Evolutionary conservation across 2,113 vertebrate species (phyloP).

Genomic region (Vidua chalybeata): DNA sequence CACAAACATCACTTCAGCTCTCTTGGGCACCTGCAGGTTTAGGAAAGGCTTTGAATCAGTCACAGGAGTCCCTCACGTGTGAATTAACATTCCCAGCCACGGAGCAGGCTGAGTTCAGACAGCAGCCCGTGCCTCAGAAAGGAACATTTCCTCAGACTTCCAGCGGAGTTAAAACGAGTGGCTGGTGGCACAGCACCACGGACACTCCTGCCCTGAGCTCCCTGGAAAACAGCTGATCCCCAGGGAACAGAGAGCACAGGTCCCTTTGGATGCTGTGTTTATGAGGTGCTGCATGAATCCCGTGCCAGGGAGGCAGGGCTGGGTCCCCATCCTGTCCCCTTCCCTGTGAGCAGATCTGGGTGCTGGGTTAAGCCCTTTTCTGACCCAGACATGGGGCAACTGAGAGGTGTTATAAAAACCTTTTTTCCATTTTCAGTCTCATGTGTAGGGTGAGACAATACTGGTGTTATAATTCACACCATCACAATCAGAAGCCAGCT

Average conservation of each 20-base stretch:
- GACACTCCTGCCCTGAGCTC: neutral
- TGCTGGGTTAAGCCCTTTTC: neutral
- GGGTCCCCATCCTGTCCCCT: accelerated
- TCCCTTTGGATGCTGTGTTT: accelerated
- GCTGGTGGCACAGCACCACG: neutral
- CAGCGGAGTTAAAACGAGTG: neutral
- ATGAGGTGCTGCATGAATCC: neutral
- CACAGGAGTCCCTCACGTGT: neutral
- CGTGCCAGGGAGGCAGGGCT: accelerated
- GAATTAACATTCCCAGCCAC: neutral
- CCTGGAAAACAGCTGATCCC: accelerated
- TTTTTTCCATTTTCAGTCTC: neutral
- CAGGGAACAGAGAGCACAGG: accelerated
- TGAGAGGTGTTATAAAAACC: neutral
- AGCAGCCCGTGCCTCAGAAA: neutral
- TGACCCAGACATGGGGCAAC: neutral
- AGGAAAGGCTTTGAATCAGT: neutral
- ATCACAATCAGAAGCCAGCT: neutral
- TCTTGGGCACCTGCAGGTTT: neutral
- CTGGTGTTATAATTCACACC: neutral
- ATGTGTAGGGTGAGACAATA: neutral
- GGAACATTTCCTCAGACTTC: neutral
- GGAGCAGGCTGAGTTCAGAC: neutral
- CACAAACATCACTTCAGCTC: neutral
- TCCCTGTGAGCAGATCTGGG: neutral